Evolutionary conservation across 2,797 vertebrate species (phyloP).

Genomic region (Urophycis tenuis): DNA sequence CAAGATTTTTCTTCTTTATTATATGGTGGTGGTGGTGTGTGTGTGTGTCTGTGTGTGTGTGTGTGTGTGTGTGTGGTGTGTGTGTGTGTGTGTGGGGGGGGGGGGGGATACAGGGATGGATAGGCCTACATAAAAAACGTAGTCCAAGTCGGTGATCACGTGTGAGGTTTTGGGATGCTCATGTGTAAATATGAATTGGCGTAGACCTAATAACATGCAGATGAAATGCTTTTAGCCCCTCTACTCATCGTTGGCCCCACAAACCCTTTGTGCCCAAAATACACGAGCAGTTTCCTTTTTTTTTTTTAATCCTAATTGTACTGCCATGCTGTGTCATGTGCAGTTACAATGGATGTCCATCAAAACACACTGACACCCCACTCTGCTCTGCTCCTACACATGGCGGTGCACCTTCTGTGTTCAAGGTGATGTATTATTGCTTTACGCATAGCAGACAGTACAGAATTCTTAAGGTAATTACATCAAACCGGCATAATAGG

Average conservation of each 20-base stretch:
- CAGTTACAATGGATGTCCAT: constrained; percentile 38
- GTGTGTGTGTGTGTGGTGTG: no score
- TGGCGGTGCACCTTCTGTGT: constrained; percentile 28
- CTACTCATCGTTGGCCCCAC: background rate
- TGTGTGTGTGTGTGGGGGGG: background rate
- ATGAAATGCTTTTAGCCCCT: background rate
- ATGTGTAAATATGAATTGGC: background rate
- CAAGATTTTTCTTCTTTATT: background rate
- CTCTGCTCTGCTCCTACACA: background rate
- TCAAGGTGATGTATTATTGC: constrained; percentile 45
- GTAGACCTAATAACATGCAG: background rate
- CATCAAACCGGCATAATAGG: constrained; percentile 63
- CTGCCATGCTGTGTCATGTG: constrained; percentile 17
- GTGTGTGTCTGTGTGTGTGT: no score
- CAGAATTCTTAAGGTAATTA: constrained; percentile 61
- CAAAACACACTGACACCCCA: constrained; percentile 21
- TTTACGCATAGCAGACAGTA: constrained; percentile 42
- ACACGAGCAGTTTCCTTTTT: background rate
- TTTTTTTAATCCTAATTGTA: background rate
- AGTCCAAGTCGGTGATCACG: background rate
- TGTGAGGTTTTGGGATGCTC: background rate
- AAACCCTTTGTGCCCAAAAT: background rate
- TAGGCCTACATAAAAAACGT: background rate
- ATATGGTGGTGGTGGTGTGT: no score
- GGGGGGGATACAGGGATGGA: background rate